Evolutionary conservation across 1,140 invertebrate species (phyloP).

Genomic region (Protaetia brevitarsis): DNA sequence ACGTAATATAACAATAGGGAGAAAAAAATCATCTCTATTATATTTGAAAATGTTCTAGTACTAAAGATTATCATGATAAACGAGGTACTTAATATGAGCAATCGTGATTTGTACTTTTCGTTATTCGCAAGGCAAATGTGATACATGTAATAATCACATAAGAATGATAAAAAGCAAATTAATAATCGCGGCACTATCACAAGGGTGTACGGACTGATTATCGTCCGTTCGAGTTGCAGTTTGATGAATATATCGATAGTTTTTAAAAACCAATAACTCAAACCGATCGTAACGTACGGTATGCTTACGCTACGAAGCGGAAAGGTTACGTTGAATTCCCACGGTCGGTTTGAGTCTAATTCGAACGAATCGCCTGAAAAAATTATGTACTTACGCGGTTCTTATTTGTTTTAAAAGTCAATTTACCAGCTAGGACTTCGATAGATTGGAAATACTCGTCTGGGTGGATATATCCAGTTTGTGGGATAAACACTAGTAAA

Average conservation of each 20-base stretch:
- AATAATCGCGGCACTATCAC: slow-evolving; percentile 75
- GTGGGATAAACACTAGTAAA: slow-evolving; percentile 66
- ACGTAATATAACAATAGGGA: slow-evolving; percentile 73
- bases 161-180: slow-evolving; percentile 74
- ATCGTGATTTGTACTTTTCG: slow-evolving; percentile 65
- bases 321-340: slow-evolving; percentile 84
- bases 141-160: slow-evolving; percentile 79
- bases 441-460: slow-evolving; percentile 93
- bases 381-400: not conserved
- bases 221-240: slow-evolving; percentile 58
- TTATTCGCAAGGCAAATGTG: slow-evolving; percentile 73
- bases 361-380: slow-evolving; percentile 78
- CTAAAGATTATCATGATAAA: slow-evolving; percentile 82
- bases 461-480: slow-evolving; percentile 89
- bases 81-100: slow-evolving; percentile 78
- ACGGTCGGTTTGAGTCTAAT: slow-evolving; percentile 73
- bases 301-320: slow-evolving; percentile 81
- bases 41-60: slow-evolving; percentile 87
- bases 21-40: slow-evolving; percentile 81
- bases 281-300: slow-evolving; percentile 69
- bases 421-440: slow-evolving; percentile 83
- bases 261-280: slow-evolving; percentile 67
- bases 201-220: slow-evolving; percentile 71
- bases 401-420: not conserved
- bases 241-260: slow-evolving; percentile 56